These are phyloP conservation scores for Meteorus sp. DNA, from an alignment of 1,140 invertebrate genomes.

Conservation along the genomic window DNA sequence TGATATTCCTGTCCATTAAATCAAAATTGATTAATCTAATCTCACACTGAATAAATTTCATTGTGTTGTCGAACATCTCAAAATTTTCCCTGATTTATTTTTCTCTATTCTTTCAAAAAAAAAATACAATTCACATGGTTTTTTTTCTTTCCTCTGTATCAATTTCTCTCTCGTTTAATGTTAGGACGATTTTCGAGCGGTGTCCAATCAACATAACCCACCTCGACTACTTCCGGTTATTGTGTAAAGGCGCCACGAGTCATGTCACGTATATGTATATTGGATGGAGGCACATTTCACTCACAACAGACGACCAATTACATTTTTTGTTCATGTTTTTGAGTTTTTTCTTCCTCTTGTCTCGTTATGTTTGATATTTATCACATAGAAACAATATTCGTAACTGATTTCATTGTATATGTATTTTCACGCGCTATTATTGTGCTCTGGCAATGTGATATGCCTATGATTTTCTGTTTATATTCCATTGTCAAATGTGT, in stretches of 20 bases:
- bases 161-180: not conserved
- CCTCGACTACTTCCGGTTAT: conserved; percentile 25
- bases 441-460: not conserved
- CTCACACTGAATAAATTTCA: too few species aligned
- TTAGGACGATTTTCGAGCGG: not conserved
- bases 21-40: too few species aligned
- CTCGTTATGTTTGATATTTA: not conserved
- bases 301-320: conserved; percentile 1
- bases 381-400: too few species aligned
- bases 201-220: conserved; percentile 5
- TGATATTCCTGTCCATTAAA: too few species aligned
- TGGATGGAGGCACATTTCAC: not conserved
- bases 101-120: too few species aligned
- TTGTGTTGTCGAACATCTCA: too few species aligned
- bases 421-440: not conserved
- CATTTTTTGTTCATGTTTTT: conserved; percentile 12
- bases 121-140: too few species aligned
- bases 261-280: conserved; percentile 17
- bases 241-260: conserved; percentile 14
- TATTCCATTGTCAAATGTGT: not conserved
- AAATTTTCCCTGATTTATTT: too few species aligned
- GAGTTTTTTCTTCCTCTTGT: not conserved
- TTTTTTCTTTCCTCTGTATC: too few species aligned
- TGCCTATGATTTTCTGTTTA: not conserved
- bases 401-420: too few species aligned